phyloP scores from a whole-genome alignment of 1,140 invertebrate genomes.

The Drosophila aff. region DNA sequence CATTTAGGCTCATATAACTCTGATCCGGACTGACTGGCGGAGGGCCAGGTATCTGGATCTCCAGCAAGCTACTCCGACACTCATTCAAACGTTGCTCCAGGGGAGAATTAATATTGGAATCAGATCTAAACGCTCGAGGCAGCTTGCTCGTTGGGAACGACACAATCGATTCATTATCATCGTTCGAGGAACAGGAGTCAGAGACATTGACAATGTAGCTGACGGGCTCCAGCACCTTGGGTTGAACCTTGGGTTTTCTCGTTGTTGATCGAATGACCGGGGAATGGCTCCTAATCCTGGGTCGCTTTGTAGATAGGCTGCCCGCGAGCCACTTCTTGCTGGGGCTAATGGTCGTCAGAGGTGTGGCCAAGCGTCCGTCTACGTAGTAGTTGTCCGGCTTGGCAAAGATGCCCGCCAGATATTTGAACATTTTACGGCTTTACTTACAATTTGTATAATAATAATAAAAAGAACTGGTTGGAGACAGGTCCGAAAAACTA shows the following conservation, averaged over 20 bases:
- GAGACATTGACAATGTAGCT: conserved; percentile 14
- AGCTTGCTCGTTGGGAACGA: neutral
- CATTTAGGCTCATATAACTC: conserved; percentile 3
- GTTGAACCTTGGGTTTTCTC: neutral
- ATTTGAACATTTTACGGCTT: conserved; percentile 16
- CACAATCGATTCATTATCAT: neutral
- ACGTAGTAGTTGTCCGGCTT: conserved; percentile 17
- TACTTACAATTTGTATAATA: conserved; percentile 18
- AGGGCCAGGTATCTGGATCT: neutral
- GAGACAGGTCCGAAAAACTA: too few relatives aligned
- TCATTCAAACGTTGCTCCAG: neutral
- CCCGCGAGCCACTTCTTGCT: neutral
- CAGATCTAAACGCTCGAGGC: too few relatives aligned
- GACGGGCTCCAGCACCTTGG: neutral
- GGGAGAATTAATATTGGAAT: neutral
- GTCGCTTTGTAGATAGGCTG: neutral
- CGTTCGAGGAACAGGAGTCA: conserved; percentile 4
- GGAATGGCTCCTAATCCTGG: too few relatives aligned
- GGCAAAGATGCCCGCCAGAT: conserved; percentile 30
- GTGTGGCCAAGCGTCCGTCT: conserved; percentile 4
- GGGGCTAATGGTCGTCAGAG: neutral
- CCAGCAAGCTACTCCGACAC: neutral
- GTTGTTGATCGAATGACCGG: too few relatives aligned
- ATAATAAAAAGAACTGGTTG: too few relatives aligned
- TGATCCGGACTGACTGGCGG: conserved; percentile 6